Evolutionary conservation across 2,113 vertebrate genomes (phyloP).

Genomic region (Myrmecobius fasciatus): DNA sequence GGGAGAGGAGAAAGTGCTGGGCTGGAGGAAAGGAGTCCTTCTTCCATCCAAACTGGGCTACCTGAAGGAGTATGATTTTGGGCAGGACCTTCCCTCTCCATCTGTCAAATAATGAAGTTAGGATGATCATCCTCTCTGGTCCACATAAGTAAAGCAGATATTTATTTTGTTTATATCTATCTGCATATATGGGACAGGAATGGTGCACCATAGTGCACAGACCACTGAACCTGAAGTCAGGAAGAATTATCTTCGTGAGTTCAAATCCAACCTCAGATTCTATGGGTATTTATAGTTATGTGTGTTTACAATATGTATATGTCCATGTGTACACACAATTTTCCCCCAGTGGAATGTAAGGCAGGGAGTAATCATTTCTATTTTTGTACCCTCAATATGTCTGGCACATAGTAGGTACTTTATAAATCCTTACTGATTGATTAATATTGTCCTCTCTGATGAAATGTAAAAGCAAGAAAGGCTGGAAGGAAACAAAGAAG

Average conservation of each 20-base stretch:
- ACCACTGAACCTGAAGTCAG: background rate
- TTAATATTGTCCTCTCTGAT: background rate
- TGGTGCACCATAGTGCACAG: background rate
- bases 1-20: background rate
- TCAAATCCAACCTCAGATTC: background rate
- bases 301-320: background rate
- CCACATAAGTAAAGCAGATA: too few relatives aligned
- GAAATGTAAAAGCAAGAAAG: background rate
- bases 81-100: background rate
- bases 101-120: background rate
- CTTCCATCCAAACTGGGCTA: background rate
- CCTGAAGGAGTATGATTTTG: too few relatives aligned
- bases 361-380: background rate
- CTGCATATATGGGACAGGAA: background rate
- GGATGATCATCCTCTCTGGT: background rate
- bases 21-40: background rate
- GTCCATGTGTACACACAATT: too few relatives aligned
- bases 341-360: background rate
- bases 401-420: background rate
- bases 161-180: background rate
- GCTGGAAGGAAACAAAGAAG: background rate
- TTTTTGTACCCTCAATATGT: background rate
- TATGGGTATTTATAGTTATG: background rate
- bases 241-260: background rate
- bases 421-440: background rate